Evolutionary conservation across 1,140 invertebrate species (phyloP).

Genomic region (Solenopsis invicta): DNA sequence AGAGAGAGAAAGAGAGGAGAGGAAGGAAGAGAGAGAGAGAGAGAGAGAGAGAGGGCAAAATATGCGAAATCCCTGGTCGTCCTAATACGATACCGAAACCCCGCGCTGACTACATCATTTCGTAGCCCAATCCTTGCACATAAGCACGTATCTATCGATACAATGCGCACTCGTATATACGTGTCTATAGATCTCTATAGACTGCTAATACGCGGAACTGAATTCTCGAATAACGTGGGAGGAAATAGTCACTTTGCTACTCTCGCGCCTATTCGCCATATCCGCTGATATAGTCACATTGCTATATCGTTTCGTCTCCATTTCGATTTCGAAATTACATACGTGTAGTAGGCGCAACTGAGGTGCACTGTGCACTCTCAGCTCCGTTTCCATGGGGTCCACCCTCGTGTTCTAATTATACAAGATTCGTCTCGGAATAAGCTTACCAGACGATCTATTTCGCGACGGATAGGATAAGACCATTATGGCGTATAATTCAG

Average conservation of each 20-base stretch:
- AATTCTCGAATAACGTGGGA: conserved; percentile 40
- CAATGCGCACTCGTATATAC: background rate
- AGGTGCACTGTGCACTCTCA: background rate
- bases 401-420: conserved; percentile 60
- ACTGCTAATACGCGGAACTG: conserved; percentile 36
- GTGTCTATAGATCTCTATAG: background rate
- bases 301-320: conserved; percentile 17
- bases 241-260: conserved; percentile 57
- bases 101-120: background rate
- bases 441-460: conserved; percentile 40
- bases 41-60: background rate
- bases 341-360: too few species aligned
- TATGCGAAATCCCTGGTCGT: background rate
- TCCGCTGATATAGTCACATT: background rate
- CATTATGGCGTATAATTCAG: conserved; percentile 51
- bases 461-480: conserved; percentile 29
- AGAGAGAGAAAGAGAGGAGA: too few species aligned
- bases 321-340: background rate
- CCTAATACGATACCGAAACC: conserved; percentile 16
- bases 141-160: conserved; percentile 16
- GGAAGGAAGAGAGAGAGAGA: background rate
- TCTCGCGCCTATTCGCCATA: background rate
- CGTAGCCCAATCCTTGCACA: conserved; percentile 12
- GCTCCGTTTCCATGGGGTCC: background rate
- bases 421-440: conserved; percentile 61